Percentiles rank a stretch among this genome's conserved stretches.
phyloP scores from a whole-genome alignment of 2,797 vertebrate species.

The Sebastolobus altivelis region DNA sequence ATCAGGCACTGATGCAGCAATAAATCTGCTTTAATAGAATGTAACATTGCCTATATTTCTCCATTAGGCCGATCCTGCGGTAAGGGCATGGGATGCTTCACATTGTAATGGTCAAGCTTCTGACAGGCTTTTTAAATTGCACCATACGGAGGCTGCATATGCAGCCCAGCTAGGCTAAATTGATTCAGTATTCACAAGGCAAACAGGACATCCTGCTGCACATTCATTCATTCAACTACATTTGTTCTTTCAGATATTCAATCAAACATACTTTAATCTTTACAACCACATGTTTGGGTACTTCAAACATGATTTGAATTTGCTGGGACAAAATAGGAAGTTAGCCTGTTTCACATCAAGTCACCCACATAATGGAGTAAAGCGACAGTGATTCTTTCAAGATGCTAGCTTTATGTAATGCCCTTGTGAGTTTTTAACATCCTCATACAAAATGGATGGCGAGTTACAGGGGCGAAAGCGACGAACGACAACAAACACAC shows the following conservation, averaged over 20 bases:
- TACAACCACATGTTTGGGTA: conserved; percentile 32
- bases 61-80: conserved; percentile 60
- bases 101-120: conserved; percentile 56
- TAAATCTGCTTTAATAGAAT: conserved; percentile 77
- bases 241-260: background rate
- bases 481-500: conserved; percentile 61
- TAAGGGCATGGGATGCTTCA: conserved; percentile 39
- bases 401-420: conserved; percentile 63
- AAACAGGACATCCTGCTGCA: background rate
- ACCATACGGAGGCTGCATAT: conserved; percentile 9
- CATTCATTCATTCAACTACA: conserved; percentile 5
- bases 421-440: conserved; percentile 61
- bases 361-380: conserved; percentile 43
- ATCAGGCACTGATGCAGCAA: conserved; percentile 66
- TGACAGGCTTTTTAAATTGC: conserved; percentile 58
- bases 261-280: conserved; percentile 25
- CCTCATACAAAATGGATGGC: conserved; percentile 62
- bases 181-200: conserved; percentile 32
- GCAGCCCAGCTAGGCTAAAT: background rate
- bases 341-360: conserved; percentile 51
- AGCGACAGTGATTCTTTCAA: conserved; percentile 62
- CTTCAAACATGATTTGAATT: conserved; percentile 32
- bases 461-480: conserved; percentile 49
- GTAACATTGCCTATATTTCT: conserved; percentile 64
- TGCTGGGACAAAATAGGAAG: conserved; percentile 28